Evolutionary conservation across 2,797 vertebrate genomes (phyloP), one percentile per base, ranked within the genome.

Genomic region (Allobates femoralis): DNA sequence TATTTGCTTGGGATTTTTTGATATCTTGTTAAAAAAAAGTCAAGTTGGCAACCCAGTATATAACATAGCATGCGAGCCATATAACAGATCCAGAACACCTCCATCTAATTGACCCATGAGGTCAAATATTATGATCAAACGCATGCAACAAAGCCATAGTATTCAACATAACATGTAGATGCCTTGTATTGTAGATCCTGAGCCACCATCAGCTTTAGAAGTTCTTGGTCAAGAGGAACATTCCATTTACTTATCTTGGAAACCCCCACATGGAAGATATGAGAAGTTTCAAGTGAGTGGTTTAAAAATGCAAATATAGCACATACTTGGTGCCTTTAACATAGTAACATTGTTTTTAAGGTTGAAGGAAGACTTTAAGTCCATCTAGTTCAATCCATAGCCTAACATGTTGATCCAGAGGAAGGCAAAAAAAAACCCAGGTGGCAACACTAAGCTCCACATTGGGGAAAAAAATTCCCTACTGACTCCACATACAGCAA

Each of bases 241-340:
- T 26, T 91, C 92, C 21, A 89, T 94, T 83, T 96, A 95, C 91
- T 90, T 98, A 85, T 95, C 94, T 86, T 97, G 96, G 97, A 94
- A 93, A 86, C 86, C 89, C 32, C 94, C 95, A 80, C 87, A 79
- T 66, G 96, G 96, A 87, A 91, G 90, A 84, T 95, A 94, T 91
- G 93, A 96, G 79, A 91, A 90, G 58, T 97, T 96, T 93, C 95
- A 94, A 95, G 96, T 98, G 66, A 91, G 89, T 26, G 53, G 83
- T 37, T 46, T 50, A 19, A 10, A 26, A 26, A 19, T 41, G 34
- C 1, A 18, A 3, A 76, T 34, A 5, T 64, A 30, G 15, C 5
- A 16, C 1, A 64, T 30, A 64, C 6, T 23, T 60, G 62, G 26
- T 30, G 5, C 62, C 26, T 30, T 2, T 64, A n/a, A n/a, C n/a